Percentiles rank a stretch among this genome's conserved stretches.
phyloP scores from a whole-genome alignment of 2,113 vertebrate genomes.

The Mirza zaza region DNA sequence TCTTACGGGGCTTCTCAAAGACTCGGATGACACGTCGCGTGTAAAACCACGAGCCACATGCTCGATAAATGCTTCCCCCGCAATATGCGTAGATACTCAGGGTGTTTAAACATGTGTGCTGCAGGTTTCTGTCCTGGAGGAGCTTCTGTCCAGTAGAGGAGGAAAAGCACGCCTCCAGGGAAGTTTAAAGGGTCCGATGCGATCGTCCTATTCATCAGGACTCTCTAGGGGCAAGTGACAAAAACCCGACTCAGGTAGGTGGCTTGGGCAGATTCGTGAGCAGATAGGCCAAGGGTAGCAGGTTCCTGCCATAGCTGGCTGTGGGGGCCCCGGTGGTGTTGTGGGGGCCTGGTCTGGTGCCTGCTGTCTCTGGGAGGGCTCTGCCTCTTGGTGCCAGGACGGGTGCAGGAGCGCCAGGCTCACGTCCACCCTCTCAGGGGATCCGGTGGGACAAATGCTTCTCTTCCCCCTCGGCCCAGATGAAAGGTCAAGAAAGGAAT shows the following conservation, averaged over 20 bases:
- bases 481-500: not conserved
- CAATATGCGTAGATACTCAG: not conserved
- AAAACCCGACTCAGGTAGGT: not conserved
- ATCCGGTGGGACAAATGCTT: fast-evolving
- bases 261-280: too few relatives aligned
- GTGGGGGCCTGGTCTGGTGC: not conserved
- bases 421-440: not conserved
- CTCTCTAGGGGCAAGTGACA: not conserved
- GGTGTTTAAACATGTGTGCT: fast-evolving
- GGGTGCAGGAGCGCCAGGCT: not conserved
- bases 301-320: not conserved
- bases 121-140: not conserved
- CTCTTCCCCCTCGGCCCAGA: not conserved
- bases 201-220: fast-evolving
- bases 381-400: not conserved
- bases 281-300: not conserved
- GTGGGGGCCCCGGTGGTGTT: fast-evolving
- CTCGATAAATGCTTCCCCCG: not conserved
- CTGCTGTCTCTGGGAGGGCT: not conserved
- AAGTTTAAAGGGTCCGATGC: not conserved
- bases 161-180: not conserved
- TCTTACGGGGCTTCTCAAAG: not conserved
- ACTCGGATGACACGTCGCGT: fast-evolving
- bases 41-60: fast-evolving
- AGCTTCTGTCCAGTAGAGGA: not conserved